Evolutionary conservation across 2,888 invertebrate species (phyloP), one percentile per base, ranked within the genome.

Genomic region (Dermolepida albohirtum): DNA sequence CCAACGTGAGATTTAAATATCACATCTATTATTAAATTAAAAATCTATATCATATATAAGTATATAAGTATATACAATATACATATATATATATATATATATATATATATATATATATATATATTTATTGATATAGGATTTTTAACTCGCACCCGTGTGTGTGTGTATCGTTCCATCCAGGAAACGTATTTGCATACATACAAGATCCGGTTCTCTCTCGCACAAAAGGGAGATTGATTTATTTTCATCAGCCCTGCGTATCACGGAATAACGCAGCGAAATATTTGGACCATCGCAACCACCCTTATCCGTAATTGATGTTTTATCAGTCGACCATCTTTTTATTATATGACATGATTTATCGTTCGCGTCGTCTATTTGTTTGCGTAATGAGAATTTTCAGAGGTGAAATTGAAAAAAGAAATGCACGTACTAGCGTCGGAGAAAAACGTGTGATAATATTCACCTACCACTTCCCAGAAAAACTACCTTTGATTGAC

Each of bases 271-370:
- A 27, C 29, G 34, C 29, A 17, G 29, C 6, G 47, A 27, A 14
- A 14, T 49, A 49, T 17, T 17, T 10, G 16, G 44, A 44, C 22
- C 12, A 11, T 34, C 29, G 59, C 44, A 22, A 10, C 11, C 47
- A 14, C 47, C 47, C 39, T 57, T 44, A 57, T 39, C 66, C 66
- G 51, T 66, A 59, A 66, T 66, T 57, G 57, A 66, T 59, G 59
- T 59, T 57, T 66, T 59, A 66, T 66, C 57, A 50, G 50, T 57
- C 57, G 52, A 22, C 44, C 27, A 64, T 54, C 54, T 54, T 54
- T n/a, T 54, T 40, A 40, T 54, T n/a, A 54, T 54, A 16, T 16
- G 54, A 54, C 39, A 54, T 54, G 54, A 54, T 54, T 54, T 54
- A 54, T 54, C 34, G 54, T 14, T 1, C 6, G 10, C 39, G 16